Percentiles rank a stretch among this genome's conserved stretches.
Conservation (phyloP, 2,113 vertebrate genomes). For the Channa argus region DNA sequence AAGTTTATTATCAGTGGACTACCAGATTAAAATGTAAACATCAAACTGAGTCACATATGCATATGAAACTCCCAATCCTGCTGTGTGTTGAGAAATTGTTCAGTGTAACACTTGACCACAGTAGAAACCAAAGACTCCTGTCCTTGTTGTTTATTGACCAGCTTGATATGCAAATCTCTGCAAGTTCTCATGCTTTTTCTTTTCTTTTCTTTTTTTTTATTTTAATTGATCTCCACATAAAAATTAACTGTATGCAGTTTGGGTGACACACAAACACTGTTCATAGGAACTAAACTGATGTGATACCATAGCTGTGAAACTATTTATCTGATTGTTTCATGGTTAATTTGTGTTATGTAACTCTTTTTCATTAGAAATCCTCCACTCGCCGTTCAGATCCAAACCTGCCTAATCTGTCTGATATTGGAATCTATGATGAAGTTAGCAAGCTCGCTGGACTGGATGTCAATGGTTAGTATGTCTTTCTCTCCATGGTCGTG, state of each 20-base stretch:
- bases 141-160: slow-evolving; percentile 30
- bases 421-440: slow-evolving; percentile 93
- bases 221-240: neutral
- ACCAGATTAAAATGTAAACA: neutral
- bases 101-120: slow-evolving; percentile 11
- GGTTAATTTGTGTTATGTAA: too few relatives aligned
- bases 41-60: slow-evolving; percentile 1
- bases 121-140: slow-evolving; percentile 28
- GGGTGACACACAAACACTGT: neutral
- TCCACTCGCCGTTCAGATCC: slow-evolving; percentile 88
- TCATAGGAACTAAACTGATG: neutral
- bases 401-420: slow-evolving; percentile 80
- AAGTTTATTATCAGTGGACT: neutral
- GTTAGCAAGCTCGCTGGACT: slow-evolving; percentile 84
- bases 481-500: neutral
- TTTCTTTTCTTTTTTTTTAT: neutral
- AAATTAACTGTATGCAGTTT: neutral
- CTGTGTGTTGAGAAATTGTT: neutral
- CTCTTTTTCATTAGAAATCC: slow-evolving; percentile 83
- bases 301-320: slow-evolving; percentile 1
- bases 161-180: neutral
- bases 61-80: neutral
- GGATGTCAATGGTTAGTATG: slow-evolving; percentile 72
- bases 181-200: neutral
- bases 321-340: slow-evolving; percentile 18